Evolutionary conservation across 2,888 invertebrate genomes (phyloP).

Genomic region (Tuta absoluta): DNA sequence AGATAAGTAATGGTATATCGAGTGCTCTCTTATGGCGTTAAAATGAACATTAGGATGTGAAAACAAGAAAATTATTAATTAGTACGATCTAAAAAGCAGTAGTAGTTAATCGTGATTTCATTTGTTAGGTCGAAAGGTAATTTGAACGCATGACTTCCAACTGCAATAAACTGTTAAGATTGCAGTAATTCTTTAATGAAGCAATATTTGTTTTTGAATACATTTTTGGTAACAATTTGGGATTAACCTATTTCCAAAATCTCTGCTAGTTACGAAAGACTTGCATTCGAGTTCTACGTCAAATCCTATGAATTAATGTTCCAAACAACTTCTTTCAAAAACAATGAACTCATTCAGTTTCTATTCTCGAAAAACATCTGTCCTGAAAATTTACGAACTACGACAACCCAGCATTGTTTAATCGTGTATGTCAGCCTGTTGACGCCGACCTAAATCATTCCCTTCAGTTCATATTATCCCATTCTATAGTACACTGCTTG

Average conservation of each 20-base stretch:
- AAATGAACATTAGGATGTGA: too few species aligned
- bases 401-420: constrained; percentile 5
- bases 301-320: not conserved
- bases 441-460: constrained; percentile 14
- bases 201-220: too few species aligned
- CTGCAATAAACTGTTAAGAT: too few species aligned
- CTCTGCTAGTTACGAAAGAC: not conserved
- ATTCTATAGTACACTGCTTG: not conserved
- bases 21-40: too few species aligned
- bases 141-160: too few species aligned
- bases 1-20: too few species aligned
- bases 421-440: constrained; percentile 15
- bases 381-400: constrained; percentile 5
- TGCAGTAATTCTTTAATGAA: too few species aligned
- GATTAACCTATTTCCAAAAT: constrained; percentile 1
- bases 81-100: too few species aligned
- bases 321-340: not conserved
- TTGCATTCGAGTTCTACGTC: not conserved
- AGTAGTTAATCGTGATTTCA: too few species aligned
- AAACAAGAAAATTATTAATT: too few species aligned
- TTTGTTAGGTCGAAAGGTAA: too few species aligned
- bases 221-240: not conserved
- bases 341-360: constrained; percentile 1
- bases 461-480: not conserved
- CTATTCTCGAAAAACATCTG: not conserved